Evolutionary conservation across 2,888 invertebrate genomes (phyloP).

Genomic region (Cataglyphis cursor): DNA sequence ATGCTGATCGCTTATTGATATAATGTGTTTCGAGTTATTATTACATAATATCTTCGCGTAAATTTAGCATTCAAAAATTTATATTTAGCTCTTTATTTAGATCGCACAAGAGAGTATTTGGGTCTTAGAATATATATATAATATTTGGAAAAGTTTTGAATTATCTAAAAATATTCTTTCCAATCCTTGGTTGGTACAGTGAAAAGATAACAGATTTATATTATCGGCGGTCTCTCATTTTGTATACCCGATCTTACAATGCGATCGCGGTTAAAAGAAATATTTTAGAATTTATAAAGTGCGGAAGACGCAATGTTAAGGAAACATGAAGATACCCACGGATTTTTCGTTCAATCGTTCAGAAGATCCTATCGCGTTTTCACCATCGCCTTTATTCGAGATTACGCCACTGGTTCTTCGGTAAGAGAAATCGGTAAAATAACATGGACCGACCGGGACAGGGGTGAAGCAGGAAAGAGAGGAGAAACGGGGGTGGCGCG

Average conservation of each 20-base stretch:
- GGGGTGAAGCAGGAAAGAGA: not conserved
- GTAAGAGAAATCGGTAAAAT: constrained; percentile 65
- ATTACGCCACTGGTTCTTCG: constrained; percentile 57
- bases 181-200: not conserved
- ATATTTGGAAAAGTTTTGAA: not conserved
- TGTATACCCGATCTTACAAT: not conserved
- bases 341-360: constrained; percentile 4
- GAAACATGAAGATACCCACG: not conserved
- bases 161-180: not conserved
- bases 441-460: constrained; percentile 45
- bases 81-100: not conserved
- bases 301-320: not conserved
- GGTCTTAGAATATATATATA: not conserved
- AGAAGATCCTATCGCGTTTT: constrained; percentile 13
- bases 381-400: constrained; percentile 33
- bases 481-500: constrained; percentile 56
- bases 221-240: not conserved
- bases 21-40: not conserved
- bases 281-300: not conserved
- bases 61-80: not conserved
- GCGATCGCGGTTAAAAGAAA: constrained; percentile 1
- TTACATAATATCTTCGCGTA: not conserved
- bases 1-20: not conserved
- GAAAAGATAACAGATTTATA: constrained; percentile 13
- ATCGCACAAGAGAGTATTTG: not conserved